A percentile compares a stretch with the other conserved stretches of the same genome.
phyloP scores from a whole-genome alignment of 2,888 invertebrate species.

The Drosophila birchii region DNA sequence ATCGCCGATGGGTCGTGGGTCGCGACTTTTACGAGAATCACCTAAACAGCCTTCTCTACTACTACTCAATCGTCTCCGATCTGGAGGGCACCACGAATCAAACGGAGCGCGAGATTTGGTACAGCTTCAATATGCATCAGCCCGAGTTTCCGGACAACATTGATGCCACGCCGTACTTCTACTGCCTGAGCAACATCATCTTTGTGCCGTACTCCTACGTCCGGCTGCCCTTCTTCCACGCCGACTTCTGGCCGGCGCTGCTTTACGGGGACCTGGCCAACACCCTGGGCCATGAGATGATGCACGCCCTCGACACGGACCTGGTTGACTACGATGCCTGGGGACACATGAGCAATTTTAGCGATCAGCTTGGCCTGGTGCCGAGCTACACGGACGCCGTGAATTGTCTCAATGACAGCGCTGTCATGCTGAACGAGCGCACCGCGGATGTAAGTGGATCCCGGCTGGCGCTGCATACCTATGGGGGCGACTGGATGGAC shows the following conservation, averaged over 20 bases:
- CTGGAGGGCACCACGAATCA: slow-evolving; percentile 47
- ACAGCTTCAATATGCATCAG: slow-evolving; percentile 72
- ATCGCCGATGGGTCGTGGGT: slow-evolving; percentile 55
- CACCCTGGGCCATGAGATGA: slow-evolving; percentile 79
- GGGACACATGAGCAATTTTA: slow-evolving; percentile 64
- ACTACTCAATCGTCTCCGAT: slow-evolving; percentile 52
- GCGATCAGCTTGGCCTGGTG: slow-evolving; percentile 56
- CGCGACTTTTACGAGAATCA: slow-evolving; percentile 74
- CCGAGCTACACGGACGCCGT: slow-evolving; percentile 51
- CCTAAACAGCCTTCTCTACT: slow-evolving; percentile 66
- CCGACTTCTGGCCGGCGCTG: slow-evolving; percentile 76
- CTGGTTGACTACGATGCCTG: slow-evolving; percentile 72
- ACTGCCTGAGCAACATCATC: slow-evolving; percentile 69
- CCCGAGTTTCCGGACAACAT: slow-evolving; percentile 73
- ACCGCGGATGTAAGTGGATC: slow-evolving; percentile 79
- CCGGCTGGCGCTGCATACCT: slow-evolving; percentile 72
- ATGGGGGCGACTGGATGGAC: slow-evolving; percentile 54
- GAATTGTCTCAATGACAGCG: slow-evolving; percentile 63
- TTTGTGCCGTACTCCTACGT: slow-evolving; percentile 77
- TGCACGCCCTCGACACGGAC: slow-evolving; percentile 75
- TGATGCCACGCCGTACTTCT: slow-evolving; percentile 78
- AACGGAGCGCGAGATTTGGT: slow-evolving; percentile 48
- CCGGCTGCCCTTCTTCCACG: slow-evolving; percentile 72
- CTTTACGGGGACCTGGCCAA: slow-evolving; percentile 79
- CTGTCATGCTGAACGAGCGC: slow-evolving; percentile 65